Base-by-base conservation (phyloP, 2,797 vertebrate genomes). In the Sphenopsis melanotis region DNA sequence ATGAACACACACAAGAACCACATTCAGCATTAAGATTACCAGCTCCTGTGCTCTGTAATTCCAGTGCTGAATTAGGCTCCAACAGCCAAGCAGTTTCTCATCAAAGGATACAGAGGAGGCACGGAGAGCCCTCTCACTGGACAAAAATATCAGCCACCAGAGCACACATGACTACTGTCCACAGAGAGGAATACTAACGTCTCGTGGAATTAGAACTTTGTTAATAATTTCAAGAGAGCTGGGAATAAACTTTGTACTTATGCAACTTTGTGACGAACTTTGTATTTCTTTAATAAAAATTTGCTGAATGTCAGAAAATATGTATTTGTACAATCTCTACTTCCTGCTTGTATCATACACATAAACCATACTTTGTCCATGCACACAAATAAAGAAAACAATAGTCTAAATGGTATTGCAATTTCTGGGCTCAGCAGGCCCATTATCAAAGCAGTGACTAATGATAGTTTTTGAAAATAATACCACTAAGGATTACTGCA, bases 401-500 rank as follows among this genome's bases (percentile, higher is more conserved):
- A 95, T 65, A 96, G 70, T 95, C 95, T 97, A 98, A 96, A 97
- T 96, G 94, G 91, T 96, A 97, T 82, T 97, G 96, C 91, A 97
- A 83, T 87, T 86, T 92, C 87, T 81, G 93, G 94, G 93, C 91
- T 81, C 36, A 84, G 65, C 68, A 18, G 29, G 79, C 92, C 92
- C 87, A 36, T 60, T 88, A 89, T 27, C 71, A 56, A 95, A 96
- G 85, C 89, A 57, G 85, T 83, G 87, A 93, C 32, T 86, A 93
- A 92, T 72, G 70, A 94, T 7, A 84, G 74, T 70, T 97, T 92
- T 70, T 92, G 75, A 95, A 96, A 96, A 96, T 88, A 92, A 84
- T 91, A 97, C 95, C 94, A 96, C 93, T 96, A 96, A 95, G 93
- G 71, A 96, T 96, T 94, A 86, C 93, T 89, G 83, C 90, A 91